These are phyloP conservation scores for Salvator merianae DNA, from an alignment of 2,113 vertebrate genomes.

Conservation along the genomic window DNA sequence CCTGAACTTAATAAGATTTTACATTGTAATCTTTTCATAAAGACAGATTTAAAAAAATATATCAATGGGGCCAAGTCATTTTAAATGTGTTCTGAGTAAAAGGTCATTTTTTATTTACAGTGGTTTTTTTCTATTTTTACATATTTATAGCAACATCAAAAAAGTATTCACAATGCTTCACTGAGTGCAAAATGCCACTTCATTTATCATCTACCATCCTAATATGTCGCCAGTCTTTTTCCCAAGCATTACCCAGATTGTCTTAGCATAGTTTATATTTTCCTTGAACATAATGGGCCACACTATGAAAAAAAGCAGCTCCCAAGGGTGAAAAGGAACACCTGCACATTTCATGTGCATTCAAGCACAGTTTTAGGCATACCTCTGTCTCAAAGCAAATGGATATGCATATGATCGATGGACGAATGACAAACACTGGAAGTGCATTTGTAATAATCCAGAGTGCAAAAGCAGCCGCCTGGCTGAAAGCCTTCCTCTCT, in stretches of 20 bases:
- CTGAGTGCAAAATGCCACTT: constrained; percentile 62
- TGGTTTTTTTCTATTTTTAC: constrained; percentile 64
- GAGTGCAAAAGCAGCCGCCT: constrained; percentile 30
- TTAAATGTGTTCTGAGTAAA: constrained; percentile 70
- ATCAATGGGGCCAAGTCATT: constrained; percentile 12
- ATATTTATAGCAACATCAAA: constrained; percentile 72
- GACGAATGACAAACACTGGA: constrained; percentile 29
- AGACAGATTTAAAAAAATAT: constrained; percentile 4
- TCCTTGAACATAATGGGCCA: constrained; percentile 44
- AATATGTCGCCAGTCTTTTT: constrained; percentile 36
- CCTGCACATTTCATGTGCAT: constrained; percentile 45
- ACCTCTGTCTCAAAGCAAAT: neutral
- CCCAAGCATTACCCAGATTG: constrained; percentile 70
- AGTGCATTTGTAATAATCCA: constrained; percentile 13
- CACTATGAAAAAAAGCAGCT: constrained; percentile 39
- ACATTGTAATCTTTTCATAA: constrained; percentile 1
- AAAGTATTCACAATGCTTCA: constrained; percentile 72
- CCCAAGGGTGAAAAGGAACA: constrained; percentile 29
- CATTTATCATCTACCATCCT: constrained; percentile 52
- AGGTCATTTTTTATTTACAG: constrained; percentile 72
- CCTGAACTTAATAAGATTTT: neutral
- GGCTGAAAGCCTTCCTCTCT: neutral
- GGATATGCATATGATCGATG: constrained; percentile 15
- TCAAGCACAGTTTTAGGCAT: constrained; percentile 51
- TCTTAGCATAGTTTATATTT: constrained; percentile 72